Evolutionary conservation across 2,797 vertebrate species (phyloP), one percentile per base, ranked within the genome.

Genomic region (Tachyglossus aculeatus): DNA sequence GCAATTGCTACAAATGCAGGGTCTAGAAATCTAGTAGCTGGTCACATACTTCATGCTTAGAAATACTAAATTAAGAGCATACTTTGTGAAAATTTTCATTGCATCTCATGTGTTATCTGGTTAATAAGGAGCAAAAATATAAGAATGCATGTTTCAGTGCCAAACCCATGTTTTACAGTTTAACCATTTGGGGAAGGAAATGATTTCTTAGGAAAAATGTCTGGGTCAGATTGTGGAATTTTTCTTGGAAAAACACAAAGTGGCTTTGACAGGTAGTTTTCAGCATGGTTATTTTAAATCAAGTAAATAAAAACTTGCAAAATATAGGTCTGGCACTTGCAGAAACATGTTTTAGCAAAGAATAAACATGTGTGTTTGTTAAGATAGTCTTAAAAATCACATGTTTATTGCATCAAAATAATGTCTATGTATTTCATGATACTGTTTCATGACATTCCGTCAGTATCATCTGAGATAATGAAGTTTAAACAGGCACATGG

Each of bases 91-190:
- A 75, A 86, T 86, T 92, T 94, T 93, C 96, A 97, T 98, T 99
- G 98, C 98, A 99, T 99, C 98, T 98, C 96, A 98, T 99, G 98
- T 97, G 97, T 91, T 99, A 98, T 98, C 98, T 98, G 98, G 98
- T 94, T 93, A 93, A 96, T 97, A 99, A 99, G 97, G 97, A 97
- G 97, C 97, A 99, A 99, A 99, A 99, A 95, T 97, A 98, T 98
- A 98, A 99, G 97, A 98, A 97, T 96, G 96, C 98, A 99, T 99
- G 98, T 99, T 99, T 98, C 96, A 98, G 97, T 99, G 97, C 95
- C 98, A 97, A 95, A 96, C 96, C 98, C 94, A 96, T 97, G 96
- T 96, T 96, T 98, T 94, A 96, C 92, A 93, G 89, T 90, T 88
- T 80, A 69, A 74, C 68, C 67, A 31, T 69, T 77, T 81, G 71